Base-by-base conservation (phyloP, 2,113 vertebrate species). In the Elachura formosa region DNA sequence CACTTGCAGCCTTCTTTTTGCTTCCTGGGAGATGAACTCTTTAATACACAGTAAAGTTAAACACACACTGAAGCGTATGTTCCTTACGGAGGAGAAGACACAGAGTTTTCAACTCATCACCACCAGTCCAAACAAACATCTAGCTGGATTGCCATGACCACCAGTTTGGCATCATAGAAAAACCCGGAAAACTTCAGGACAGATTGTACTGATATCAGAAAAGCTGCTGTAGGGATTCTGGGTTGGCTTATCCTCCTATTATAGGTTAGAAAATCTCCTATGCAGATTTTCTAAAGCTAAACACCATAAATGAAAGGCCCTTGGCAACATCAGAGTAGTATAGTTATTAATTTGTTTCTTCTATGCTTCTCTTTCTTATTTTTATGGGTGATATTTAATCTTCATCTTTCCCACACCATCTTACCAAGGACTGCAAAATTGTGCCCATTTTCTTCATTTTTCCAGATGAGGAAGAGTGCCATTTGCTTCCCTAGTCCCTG, bases 41-140 rank as follows among this genome's bases (percentile, higher is more conserved):
- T 38, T 66, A 24, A 45, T 23, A 21, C 0, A 0, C 1, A 1
- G 34, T 40, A 23, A 79, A 25, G 31, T 5, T 69, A 58, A 64
- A 7, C 41, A 34, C 14, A 54, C 3, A 3, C 13, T 58, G 52
- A 76, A 43, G n/a, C 5, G 8, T 19, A 9, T 9, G 12, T 5
- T 77, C 24, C 66, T 87, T 46, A 54, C 14, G 54, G 11, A 10
- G 12, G 26, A 71, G 34, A 61, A 21, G 25, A 55, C 13, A n/a
- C 45, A 66, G 14, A 20, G 4, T 5, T 12, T 92, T 75, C 45
- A 88, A 73, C 13, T 12, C 23, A 40, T 34, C 38, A 36, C 33
- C 23, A 51, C 8, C 48, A 84, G 38, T 69, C 11, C 28, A 76
- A 29, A 29, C 4, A 45, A 76, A 59, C 31, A 61, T 28, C n/a